phyloP scores from a whole-genome alignment of 2,113 vertebrate species.

The Gallinago paraguaiae region DNA sequence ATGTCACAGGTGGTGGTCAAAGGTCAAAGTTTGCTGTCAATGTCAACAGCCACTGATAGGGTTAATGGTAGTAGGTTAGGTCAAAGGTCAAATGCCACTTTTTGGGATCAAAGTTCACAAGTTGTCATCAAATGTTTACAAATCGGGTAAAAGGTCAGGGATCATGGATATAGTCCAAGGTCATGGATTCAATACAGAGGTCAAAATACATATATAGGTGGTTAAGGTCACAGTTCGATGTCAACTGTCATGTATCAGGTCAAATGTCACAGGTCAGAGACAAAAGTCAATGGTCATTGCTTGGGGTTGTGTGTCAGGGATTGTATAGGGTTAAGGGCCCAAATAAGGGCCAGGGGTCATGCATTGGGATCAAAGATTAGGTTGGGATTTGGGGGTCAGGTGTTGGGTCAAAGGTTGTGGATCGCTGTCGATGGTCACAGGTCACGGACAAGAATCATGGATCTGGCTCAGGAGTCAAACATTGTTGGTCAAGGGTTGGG shows the following conservation, averaged over 20 bases:
- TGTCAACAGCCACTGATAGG: not conserved
- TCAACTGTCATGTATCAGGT: not conserved
- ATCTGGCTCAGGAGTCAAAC: no score
- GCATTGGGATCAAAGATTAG: not conserved
- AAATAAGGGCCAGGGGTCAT: not conserved
- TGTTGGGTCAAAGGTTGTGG: not conserved
- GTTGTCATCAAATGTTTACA: not conserved
- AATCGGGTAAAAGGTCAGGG: not conserved
- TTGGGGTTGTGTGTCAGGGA: not conserved
- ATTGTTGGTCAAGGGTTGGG: not conserved
- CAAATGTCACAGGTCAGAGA: not conserved
- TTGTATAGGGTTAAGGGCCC: not conserved
- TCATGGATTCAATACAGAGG: not conserved
- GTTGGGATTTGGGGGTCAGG: not conserved
- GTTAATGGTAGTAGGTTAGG: not conserved
- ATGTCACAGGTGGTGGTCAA: no score
- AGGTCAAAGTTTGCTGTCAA: not conserved
- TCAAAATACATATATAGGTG: not conserved
- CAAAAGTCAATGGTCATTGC: not conserved
- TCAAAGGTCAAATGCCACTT: not conserved
- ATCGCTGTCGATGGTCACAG: not conserved
- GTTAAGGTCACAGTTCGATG: not conserved
- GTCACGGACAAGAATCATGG: not conserved
- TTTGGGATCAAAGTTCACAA: not conserved
- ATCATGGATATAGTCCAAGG: not conserved